Percentiles rank a stretch among this genome's conserved stretches.
Evolutionary conservation across 2,113 vertebrate species (phyloP).

Genomic region (Patagioenas fasciata): DNA sequence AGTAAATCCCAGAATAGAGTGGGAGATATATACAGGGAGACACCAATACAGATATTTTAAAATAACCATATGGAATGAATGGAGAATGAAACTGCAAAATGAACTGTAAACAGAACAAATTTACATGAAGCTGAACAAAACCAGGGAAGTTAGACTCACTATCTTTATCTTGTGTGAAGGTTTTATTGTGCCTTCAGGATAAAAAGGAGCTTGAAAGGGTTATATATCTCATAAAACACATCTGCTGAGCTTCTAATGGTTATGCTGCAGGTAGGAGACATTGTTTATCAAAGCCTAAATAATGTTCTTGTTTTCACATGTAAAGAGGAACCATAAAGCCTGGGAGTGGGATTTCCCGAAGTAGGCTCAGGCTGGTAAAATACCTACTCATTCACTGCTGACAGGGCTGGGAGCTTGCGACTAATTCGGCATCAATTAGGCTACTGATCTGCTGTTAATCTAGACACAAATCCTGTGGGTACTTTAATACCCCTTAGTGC

Average conservation of each 20-base stretch:
- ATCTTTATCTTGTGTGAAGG: conserved; percentile 16
- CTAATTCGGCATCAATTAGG: background rate
- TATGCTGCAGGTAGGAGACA: conserved; percentile 14
- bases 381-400: background rate
- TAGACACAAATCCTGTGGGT: background rate
- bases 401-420: background rate
- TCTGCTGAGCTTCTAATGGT: conserved; percentile 21
- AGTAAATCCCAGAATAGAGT: background rate
- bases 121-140: conserved; percentile 32
- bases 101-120: conserved; percentile 45
- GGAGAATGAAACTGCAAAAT: conserved; percentile 32
- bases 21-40: background rate
- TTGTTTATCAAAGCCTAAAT: conserved; percentile 45
- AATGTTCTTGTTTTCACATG: background rate
- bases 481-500: background rate
- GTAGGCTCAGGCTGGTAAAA: conserved; percentile 3
- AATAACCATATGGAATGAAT: conserved; percentile 11
- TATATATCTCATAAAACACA: conserved; percentile 21
- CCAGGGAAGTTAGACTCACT: background rate
- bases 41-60: background rate
- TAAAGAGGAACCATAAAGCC: conserved; percentile 6
- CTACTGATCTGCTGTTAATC: background rate
- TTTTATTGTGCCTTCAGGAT: conserved; percentile 37
- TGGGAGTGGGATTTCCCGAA: conserved; percentile 26
- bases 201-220: conserved; percentile 23